Evolutionary conservation across 2,113 vertebrate species (phyloP).

Genomic region (Antigone vipio): DNA sequence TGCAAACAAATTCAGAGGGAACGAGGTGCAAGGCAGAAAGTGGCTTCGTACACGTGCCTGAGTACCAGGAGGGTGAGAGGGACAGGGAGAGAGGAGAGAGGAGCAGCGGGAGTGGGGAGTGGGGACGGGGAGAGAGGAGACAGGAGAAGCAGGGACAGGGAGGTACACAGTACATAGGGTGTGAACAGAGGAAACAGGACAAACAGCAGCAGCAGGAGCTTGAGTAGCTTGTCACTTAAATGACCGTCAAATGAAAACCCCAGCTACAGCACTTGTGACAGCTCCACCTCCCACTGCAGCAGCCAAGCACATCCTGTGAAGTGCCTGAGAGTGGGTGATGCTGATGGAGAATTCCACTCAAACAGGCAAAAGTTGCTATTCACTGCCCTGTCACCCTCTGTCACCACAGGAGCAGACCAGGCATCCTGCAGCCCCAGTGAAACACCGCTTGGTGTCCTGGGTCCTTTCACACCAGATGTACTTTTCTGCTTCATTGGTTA

Average conservation of each 20-base stretch:
- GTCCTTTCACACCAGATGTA: neutral
- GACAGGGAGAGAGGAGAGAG: neutral
- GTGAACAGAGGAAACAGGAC: neutral
- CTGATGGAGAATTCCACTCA: neutral
- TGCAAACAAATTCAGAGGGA: neutral
- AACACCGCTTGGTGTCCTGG: neutral
- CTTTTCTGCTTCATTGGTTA: neutral
- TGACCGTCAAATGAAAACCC: neutral
- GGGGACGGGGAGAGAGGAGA: neutral
- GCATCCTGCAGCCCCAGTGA: neutral
- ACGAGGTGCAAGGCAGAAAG: neutral
- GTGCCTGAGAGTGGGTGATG: neutral
- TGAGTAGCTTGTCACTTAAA: neutral
- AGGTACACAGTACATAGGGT: neutral
- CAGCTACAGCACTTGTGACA: neutral
- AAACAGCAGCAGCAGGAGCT: neutral
- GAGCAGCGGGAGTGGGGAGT: neutral
- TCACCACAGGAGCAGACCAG: neutral
- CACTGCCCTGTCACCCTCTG: neutral
- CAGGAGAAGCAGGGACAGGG: neutral
- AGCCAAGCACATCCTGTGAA: neutral
- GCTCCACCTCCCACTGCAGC: neutral
- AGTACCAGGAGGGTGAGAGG: neutral
- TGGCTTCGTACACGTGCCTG: neutral
- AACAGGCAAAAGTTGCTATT: neutral